phyloP scores from a whole-genome alignment of 1,140 invertebrate genomes.

The Carposina sasakii region DNA sequence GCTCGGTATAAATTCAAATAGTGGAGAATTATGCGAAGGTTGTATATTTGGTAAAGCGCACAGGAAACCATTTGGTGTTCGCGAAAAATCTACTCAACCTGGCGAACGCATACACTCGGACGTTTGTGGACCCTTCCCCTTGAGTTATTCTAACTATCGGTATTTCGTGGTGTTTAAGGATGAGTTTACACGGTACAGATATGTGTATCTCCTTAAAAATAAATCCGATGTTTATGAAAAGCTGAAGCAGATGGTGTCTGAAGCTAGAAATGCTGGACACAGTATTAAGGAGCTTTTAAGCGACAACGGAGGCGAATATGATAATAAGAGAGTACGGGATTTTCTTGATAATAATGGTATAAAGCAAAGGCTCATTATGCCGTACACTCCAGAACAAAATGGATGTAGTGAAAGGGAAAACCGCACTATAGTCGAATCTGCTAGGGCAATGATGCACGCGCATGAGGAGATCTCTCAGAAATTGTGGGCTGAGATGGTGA shows the following conservation, averaged over 20 bases:
- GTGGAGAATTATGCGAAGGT: slow-evolving; percentile 13
- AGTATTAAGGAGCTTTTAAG: slow-evolving; percentile 18
- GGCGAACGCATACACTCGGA: slow-evolving; percentile 13
- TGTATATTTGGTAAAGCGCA: slow-evolving; percentile 22
- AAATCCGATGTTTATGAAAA: slow-evolving; percentile 9
- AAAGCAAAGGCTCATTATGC: slow-evolving; percentile 32
- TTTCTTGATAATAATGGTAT: slow-evolving; percentile 33
- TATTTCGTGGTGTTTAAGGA: slow-evolving; percentile 16
- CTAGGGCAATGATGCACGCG: slow-evolving; percentile 8
- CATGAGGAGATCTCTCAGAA: slow-evolving; percentile 1
- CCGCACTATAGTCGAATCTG: slow-evolving; percentile 4
- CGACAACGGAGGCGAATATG: slow-evolving; percentile 42
- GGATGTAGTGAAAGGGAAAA: slow-evolving; percentile 36
- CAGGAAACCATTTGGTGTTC: slow-evolving; percentile 16
- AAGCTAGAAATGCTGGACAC: slow-evolving; percentile 6
- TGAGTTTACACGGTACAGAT: slow-evolving; percentile 2
- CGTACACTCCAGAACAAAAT: slow-evolving; percentile 47
- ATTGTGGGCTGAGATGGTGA: slow-evolving; percentile 5
- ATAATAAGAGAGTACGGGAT: slow-evolving; percentile 32
- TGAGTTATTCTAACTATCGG: neutral
- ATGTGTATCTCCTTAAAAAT: slow-evolving; percentile 9
- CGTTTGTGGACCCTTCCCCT: slow-evolving; percentile 12
- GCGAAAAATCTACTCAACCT: slow-evolving; percentile 16
- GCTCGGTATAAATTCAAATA: slow-evolving; percentile 9
- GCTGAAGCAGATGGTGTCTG: slow-evolving; percentile 1